Percentiles rank a stretch among this genome's conserved stretches.
These are phyloP conservation scores for Lepidochrysops patricia DNA, from an alignment of 2,888 invertebrate genomes.

Conservation along the genomic window DNA sequence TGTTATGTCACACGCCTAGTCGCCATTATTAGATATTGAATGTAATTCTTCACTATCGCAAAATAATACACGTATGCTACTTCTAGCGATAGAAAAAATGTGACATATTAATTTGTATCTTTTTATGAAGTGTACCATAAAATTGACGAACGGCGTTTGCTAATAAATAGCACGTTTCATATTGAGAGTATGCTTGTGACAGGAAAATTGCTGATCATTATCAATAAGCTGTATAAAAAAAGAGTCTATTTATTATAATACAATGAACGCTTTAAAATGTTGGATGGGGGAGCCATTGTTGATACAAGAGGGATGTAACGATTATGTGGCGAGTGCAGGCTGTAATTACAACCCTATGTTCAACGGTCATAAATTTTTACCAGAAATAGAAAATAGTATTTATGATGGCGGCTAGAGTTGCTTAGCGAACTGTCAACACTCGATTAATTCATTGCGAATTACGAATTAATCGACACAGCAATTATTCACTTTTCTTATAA, in stretches of 20 bases:
- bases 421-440: background rate
- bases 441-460: background rate
- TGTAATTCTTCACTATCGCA: background rate
- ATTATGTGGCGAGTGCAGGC: slow-evolving; percentile 17
- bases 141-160: background rate
- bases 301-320: slow-evolving; percentile 20
- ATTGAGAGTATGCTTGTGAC: background rate
- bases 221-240: slow-evolving; percentile 10
- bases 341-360: slow-evolving; percentile 16
- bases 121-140: background rate
- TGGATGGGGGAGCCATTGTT: slow-evolving; percentile 17
- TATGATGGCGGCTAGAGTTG: background rate
- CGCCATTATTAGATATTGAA: background rate
- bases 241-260: slow-evolving; percentile 21
- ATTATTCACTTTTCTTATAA: background rate
- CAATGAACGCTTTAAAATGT: slow-evolving; percentile 21
- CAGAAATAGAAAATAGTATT: slow-evolving; percentile 5
- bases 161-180: background rate
- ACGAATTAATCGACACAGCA: background rate
- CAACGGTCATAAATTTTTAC: slow-evolving; percentile 12
- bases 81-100: background rate
- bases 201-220: background rate
- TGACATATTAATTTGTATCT: background rate
- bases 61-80: background rate
- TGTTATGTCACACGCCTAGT: background rate